Evolutionary conservation across 2,797 vertebrate species (phyloP), one percentile per base, ranked within the genome.

Genomic region (Trichosurus vulpecula): DNA sequence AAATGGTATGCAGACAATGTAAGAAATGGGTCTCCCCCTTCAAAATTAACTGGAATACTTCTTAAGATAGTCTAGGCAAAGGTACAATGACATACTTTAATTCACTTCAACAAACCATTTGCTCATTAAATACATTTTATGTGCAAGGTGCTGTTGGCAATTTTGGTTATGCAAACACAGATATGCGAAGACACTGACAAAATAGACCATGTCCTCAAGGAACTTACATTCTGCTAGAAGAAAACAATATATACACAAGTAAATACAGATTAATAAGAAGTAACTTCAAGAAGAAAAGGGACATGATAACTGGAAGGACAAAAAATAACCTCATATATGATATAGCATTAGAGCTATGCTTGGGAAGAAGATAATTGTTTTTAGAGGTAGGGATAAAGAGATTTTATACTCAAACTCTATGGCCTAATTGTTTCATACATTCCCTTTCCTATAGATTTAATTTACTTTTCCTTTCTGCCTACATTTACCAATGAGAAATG

Each of bases 351-450:
- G 31, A 66, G 4, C 13, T 66, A 35, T 66, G 4, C 35, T 35
- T n/a, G 61, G 35, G 35, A n/a, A 61, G 6, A n/a, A 66, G 31
- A 9, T 31, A 58, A 58, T n/a, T 35, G 35, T 66, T n/a, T 11
- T n/a, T 66, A 66, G 35, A 66, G 8, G 61, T 0, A 66, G 35
- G 66, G 35, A 1, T 16, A 6, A 66, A 35, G 66, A 66, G 16
- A n/a, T 19, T 66, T 13, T 66, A 6, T n/a, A 66, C 1, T 66
- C 61, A 66, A n/a, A 16, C 35, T 5, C 61, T 66, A 87, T 92
- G 92, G 35, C 74, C 95, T 54, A 58, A 22, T 54, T 94, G 91
- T 25, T 95, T 95, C 61, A 54, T 19, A 6, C 22, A 30, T 92
- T 8, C 97, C 16, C 51, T 19, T 90, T 93, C 90, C 94, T 57